Conservation (phyloP, 2,113 vertebrate genomes). For the Stegostoma tigrinum region DNA sequence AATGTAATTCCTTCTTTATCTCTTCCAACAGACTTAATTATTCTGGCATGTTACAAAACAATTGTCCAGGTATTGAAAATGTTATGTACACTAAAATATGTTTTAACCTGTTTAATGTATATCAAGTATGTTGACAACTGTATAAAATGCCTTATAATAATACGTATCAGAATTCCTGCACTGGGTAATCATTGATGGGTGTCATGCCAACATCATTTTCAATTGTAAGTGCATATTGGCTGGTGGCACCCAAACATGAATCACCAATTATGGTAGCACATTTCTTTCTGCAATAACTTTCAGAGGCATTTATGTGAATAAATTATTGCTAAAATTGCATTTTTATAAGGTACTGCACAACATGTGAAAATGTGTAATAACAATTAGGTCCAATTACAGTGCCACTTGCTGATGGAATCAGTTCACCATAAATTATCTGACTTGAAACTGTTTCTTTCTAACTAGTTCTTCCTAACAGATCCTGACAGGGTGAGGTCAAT, state of each 20-base stretch:
- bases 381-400: constrained; percentile 30
- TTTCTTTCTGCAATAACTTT: not conserved
- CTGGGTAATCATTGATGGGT: not conserved
- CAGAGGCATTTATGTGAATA: not conserved
- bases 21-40: not conserved
- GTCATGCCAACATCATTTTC: not conserved
- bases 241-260: not conserved
- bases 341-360: not conserved
- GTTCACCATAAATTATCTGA: not conserved
- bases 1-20: not conserved
- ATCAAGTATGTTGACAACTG: not conserved
- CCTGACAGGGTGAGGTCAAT: not conserved
- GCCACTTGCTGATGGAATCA: constrained; percentile 21
- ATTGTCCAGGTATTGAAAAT: not conserved
- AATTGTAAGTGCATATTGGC: not conserved
- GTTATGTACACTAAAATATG: not conserved
- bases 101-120: not conserved
- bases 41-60: not conserved
- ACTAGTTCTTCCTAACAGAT: not conserved
- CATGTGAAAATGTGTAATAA: not conserved
- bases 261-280: not conserved
- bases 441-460: not conserved
- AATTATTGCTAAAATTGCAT: constrained; percentile 19
- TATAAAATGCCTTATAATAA: not conserved
- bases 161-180: not conserved